Conservation (phyloP, 2,113 vertebrate species). For the Seriola dumerili region DNA sequence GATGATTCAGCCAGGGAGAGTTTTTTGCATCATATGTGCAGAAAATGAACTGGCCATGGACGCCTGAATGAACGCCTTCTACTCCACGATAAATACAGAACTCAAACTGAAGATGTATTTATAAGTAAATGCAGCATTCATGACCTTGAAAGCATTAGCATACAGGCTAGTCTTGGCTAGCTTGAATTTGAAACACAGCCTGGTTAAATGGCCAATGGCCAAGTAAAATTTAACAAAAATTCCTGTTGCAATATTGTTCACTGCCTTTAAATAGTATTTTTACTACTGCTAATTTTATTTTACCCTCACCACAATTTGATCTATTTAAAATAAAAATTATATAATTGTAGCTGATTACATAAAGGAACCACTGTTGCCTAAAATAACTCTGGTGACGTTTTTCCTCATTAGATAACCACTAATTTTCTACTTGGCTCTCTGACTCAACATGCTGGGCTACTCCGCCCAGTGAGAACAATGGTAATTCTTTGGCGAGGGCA, state of each 20-base stretch:
- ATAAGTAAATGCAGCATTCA: background rate
- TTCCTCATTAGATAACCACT: conserved; percentile 57
- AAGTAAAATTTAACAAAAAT: background rate
- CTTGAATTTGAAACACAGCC: background rate
- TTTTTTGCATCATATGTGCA: too few relatives aligned
- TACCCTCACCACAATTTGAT: background rate
- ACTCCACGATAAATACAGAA: background rate
- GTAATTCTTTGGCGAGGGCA: conserved; percentile 65
- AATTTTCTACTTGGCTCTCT: conserved; percentile 63
- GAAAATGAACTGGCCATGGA: too few relatives aligned
- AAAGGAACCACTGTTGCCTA: conserved; percentile 70
- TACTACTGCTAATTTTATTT: background rate
- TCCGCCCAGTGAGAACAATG: conserved; percentile 63
- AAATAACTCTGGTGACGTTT: conserved; percentile 75
- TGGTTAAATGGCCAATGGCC: background rate
- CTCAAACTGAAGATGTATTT: background rate
- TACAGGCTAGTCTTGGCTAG: background rate
- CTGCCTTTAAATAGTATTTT: background rate
- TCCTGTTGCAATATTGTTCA: background rate
- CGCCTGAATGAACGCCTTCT: too few relatives aligned
- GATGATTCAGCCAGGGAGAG: too few relatives aligned
- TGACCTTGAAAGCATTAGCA: background rate
- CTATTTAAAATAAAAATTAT: background rate
- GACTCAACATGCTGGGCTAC: conserved; percentile 32
- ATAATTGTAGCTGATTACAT: background rate